These are phyloP conservation scores for Hypocryptadius cinnamomeus DNA, from an alignment of 2,113 vertebrate species.

Conservation along the genomic window DNA sequence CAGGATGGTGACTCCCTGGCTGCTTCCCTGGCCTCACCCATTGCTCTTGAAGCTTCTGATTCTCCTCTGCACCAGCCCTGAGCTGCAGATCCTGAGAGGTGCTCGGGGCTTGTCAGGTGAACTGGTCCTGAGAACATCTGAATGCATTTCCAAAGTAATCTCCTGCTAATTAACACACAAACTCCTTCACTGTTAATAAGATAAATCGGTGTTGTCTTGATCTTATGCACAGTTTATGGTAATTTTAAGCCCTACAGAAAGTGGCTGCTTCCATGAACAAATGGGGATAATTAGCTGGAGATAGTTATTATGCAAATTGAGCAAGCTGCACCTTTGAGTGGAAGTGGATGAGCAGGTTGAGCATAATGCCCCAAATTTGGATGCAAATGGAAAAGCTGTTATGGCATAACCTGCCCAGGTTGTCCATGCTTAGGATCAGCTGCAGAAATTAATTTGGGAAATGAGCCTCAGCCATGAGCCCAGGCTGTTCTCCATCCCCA, in stretches of 20 bases:
- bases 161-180: neutral
- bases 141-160: neutral
- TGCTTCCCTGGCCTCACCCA: accelerated
- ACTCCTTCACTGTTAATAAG: neutral
- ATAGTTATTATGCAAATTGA: slow-evolving; percentile 38
- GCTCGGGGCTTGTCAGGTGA: neutral
- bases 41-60: neutral
- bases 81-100: neutral
- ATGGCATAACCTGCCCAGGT: neutral
- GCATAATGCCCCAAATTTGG: neutral
- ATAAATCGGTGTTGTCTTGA: neutral
- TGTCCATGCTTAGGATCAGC: neutral
- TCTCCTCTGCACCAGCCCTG: neutral
- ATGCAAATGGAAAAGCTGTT: neutral
- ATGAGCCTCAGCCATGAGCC: neutral
- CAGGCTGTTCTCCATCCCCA: neutral
- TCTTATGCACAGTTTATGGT: neutral
- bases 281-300: slow-evolving; percentile 36
- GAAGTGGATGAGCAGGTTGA: neutral
- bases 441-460: neutral
- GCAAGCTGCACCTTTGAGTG: neutral
- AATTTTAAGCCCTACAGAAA: slow-evolving; percentile 32
- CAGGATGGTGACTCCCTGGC: accelerated
- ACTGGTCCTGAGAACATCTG: neutral
- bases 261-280: slow-evolving; percentile 19